Evolutionary conservation across 2,113 vertebrate species (phyloP), one percentile per base, ranked within the genome.

Genomic region (Dicaeum eximium): DNA sequence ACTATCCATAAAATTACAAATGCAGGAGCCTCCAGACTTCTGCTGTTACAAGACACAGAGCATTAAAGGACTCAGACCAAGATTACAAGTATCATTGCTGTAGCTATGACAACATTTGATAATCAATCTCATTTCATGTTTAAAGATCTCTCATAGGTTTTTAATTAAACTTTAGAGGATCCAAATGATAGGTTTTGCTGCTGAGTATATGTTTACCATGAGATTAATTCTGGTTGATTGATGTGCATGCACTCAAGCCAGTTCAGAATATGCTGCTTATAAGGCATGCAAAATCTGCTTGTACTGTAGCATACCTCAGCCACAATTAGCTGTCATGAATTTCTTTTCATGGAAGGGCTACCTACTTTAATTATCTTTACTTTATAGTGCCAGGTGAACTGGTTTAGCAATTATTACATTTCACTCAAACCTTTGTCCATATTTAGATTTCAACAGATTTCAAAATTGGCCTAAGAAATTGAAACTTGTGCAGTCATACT

Each of bases 181-280:
- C 38, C 72, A 75, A 71, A 58, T 65, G 80, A 75, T 66, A 58
- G 6, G 13, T 51, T 94, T 86, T 67, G 57, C 82, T 88, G 70
- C 89, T 91, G 44, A 73, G 92, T 83, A 31, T 80, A 86, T 92
- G 73, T 88, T 97, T 80, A 81, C 74, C 18, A 25, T 38, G 16
- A 96, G 88, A 97, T 97, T 95, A 96, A 80, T 86, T 94, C 92
- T 94, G 93, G 93, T 81, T 96, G 94, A 93, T 72, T 83, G 95
- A 93, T 50, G 70, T 65, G 61, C 53, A 40, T 48, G 21, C 11
- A 65, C 50, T 86, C 62, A 81, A 65, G 31, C 51, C 66, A 37
- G 16, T 53, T 69, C 54, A 24, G 85, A 83, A 80, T 27, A 20
- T 42, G 37, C 61, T 65, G 40, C 77, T 64, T 86, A 75, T 27